Evolutionary conservation across 2,113 vertebrate species (phyloP), one percentile per base, ranked within the genome.

Genomic region (Corydoras sp.): DNA sequence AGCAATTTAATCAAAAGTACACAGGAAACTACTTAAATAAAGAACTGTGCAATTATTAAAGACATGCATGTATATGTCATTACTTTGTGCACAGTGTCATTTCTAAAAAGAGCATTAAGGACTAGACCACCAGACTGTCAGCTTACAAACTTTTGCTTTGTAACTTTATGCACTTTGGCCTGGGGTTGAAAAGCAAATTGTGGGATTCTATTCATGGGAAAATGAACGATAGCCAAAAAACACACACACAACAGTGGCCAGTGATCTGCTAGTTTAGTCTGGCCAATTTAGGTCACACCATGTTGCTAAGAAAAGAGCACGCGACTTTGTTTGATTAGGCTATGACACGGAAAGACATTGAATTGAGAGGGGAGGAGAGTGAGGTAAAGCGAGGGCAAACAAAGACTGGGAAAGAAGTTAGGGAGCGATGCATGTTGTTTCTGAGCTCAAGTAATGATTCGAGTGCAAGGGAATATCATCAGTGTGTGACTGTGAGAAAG

Each of bases 261-360:
- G 67, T 64, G 68, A 60, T 77, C 76, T 77, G 77, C 72, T 74
- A 76, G 64, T 65, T 81, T 84, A 81, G 77, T 13, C n/a, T 24
- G 18, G 18, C 18, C 18, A 24, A 24, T 24, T 24, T 24, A 61
- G 79, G 79, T 80, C 85, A 81, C 58, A 71, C 35, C 13, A 73
- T 76, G 76, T 85, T 83, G 81, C 76, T 79, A 82, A 82, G 76
- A 77, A 53, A 56, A 79, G 75, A 79, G 83, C 83, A 82, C 83
- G 81, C 80, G 83, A 85, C 81, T 82, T 31, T 85, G 86, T 86
- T 87, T 89, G 83, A 85, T 88, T 87, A 87, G 82, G 82, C 84
- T 84, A 81, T 87, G 86, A 88, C 84, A 86, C 74, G 62, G 80
- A 88, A 86, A 86, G 83, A 80, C 78, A 85, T 73, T 81, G 80